Evolutionary conservation across 2,113 vertebrate genomes (phyloP).

Genomic region (Notothenia coriiceps): DNA sequence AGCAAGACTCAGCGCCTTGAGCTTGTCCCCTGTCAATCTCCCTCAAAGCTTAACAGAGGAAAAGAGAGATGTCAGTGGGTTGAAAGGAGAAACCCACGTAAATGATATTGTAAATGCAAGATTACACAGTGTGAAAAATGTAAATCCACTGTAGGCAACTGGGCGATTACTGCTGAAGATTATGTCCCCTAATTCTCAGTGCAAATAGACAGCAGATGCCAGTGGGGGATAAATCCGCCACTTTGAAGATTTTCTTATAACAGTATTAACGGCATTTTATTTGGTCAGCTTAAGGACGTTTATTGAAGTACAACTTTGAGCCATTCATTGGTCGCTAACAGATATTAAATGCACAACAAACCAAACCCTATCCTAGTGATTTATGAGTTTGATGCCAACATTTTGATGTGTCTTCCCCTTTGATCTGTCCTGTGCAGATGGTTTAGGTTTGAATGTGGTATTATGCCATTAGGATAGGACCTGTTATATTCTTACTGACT

Average conservation of each 20-base stretch:
- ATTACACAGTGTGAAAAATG: conserved; percentile 82
- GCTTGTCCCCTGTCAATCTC: conserved; percentile 84
- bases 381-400: conserved; percentile 46
- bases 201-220: conserved; percentile 63
- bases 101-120: conserved; percentile 84
- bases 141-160: conserved; percentile 78
- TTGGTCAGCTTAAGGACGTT: conserved; percentile 43
- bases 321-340: conserved; percentile 51
- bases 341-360: conserved; percentile 48
- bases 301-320: conserved; percentile 31
- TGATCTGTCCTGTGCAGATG: conserved; percentile 62
- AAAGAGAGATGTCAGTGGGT: conserved; percentile 77
- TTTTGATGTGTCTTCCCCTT: conserved; percentile 31
- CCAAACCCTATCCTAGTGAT: conserved; percentile 45
- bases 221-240: conserved; percentile 58
- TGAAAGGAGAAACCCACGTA: conserved; percentile 77
- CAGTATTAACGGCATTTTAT: conserved; percentile 61
- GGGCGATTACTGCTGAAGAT: conserved; percentile 78
- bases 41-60: conserved; percentile 62
- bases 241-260: conserved; percentile 74
- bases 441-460: conserved; percentile 69
- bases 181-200: conserved; percentile 77
- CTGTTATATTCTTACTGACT: conserved; percentile 64
- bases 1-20: conserved; percentile 69
- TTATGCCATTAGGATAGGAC: conserved; percentile 47